phyloP scores from a whole-genome alignment of 2,113 vertebrate species.

The Cynopterus brachyotis region DNA sequence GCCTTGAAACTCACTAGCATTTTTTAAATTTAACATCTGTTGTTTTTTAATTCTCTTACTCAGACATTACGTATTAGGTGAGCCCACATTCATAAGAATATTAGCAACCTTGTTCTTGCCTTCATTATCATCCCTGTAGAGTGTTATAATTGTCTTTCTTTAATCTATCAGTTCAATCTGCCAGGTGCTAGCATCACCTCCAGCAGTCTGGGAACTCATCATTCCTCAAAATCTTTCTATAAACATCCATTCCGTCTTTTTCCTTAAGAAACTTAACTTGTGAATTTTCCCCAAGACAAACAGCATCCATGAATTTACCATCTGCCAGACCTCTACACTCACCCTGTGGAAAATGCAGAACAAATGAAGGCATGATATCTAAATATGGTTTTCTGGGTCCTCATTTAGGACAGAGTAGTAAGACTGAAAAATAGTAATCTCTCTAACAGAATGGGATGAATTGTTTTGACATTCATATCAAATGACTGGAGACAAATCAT shows the following conservation, averaged over 20 bases:
- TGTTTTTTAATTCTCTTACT: slow-evolving; percentile 1
- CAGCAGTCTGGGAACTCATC: background rate
- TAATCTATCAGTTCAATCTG: slow-evolving; percentile 54
- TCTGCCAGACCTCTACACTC: background rate
- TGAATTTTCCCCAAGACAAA: background rate
- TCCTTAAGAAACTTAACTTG: background rate
- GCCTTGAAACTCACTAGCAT: background rate
- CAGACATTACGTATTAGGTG: slow-evolving; percentile 33
- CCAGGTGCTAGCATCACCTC: slow-evolving; percentile 7
- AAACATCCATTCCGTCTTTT: background rate
- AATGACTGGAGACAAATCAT: background rate
- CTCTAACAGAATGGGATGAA: background rate
- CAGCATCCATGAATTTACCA: background rate
- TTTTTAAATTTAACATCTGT: slow-evolving; percentile 32
- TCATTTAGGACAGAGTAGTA: background rate
- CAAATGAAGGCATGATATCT: background rate
- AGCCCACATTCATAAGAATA: slow-evolving; percentile 7
- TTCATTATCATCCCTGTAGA: slow-evolving; percentile 64
- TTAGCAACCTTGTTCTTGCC: background rate
- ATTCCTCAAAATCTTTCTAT: background rate
- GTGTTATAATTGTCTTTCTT: slow-evolving; percentile 65
- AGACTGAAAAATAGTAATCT: background rate
- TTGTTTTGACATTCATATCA: background rate
- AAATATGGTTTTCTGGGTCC: background rate
- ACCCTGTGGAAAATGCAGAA: background rate